Evolutionary conservation across 2,797 vertebrate species (phyloP).

Genomic region (Antennarius maculatus): DNA sequence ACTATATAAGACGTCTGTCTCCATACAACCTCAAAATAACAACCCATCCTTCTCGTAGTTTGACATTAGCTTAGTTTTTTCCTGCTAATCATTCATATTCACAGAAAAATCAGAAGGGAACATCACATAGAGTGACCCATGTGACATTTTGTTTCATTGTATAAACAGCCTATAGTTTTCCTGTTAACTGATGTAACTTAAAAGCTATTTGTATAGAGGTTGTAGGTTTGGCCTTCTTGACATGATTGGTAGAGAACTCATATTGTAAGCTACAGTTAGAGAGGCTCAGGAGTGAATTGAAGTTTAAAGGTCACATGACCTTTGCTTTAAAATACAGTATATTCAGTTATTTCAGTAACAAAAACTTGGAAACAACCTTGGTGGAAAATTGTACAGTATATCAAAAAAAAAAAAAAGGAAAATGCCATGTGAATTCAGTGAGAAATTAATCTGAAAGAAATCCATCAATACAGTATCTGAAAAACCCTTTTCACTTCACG

Average conservation of each 20-base stretch:
- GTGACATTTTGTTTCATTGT: not conserved
- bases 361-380: too few relatives aligned
- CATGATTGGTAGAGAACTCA: not conserved
- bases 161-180: not conserved
- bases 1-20: slow-evolving; percentile 1
- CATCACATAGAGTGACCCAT: not conserved
- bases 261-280: not conserved
- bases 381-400: too few relatives aligned
- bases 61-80: slow-evolving; percentile 3
- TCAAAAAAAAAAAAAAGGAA: too few relatives aligned
- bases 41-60: not conserved
- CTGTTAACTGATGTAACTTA: not conserved
- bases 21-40: not conserved
- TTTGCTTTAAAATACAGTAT: too few relatives aligned
- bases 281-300: not conserved
- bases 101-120: not conserved
- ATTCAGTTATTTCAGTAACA: too few relatives aligned
- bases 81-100: too few relatives aligned
- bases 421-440: not conserved
- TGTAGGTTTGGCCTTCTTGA: not conserved
- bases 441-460: too few relatives aligned
- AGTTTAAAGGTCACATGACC: not conserved
- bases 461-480: not conserved
- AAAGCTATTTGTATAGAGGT: not conserved
- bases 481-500: slow-evolving; percentile 5